phyloP scores from a whole-genome alignment of 2,797 vertebrate genomes.

The Lepus townsendii region DNA sequence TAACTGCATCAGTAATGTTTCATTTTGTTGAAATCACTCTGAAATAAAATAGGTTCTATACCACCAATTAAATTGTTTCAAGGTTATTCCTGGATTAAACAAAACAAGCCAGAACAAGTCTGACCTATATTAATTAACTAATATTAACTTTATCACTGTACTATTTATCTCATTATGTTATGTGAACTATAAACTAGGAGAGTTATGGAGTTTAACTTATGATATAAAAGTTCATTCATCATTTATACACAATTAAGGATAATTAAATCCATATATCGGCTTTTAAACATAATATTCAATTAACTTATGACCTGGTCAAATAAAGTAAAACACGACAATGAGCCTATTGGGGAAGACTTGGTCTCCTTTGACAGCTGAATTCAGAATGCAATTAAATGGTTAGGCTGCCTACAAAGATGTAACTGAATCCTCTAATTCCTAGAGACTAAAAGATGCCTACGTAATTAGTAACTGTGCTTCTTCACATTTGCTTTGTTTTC shows the following conservation, averaged over 20 bases:
- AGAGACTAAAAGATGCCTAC: not conserved
- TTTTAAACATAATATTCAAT: constrained; percentile 52
- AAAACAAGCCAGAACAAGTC: constrained; percentile 54
- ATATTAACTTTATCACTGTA: constrained; percentile 21
- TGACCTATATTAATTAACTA: constrained; percentile 51
- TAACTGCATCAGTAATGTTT: not conserved
- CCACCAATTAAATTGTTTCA: constrained; percentile 5
- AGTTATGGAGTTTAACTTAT: constrained; percentile 16
- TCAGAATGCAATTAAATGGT: constrained; percentile 1
- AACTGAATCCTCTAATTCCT: constrained; percentile 1
- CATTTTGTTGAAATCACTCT: constrained; percentile 27
- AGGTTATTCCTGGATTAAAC: constrained; percentile 64
- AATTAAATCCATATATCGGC: constrained; percentile 45
- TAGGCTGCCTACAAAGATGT: not conserved
- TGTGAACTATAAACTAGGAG: not conserved
- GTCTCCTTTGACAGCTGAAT: not conserved
- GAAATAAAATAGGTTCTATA: not conserved
- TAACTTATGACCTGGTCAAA: constrained; percentile 54
- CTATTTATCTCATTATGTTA: constrained; percentile 48
- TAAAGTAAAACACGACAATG: not conserved
- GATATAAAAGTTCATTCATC: constrained; percentile 40
- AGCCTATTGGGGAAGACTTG: not conserved
- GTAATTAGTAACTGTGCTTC: not conserved
- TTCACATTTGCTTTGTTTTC: not conserved
- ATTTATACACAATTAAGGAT: constrained; percentile 60